A percentile compares a stretch with the other conserved stretches of the same genome.
phyloP scores from a whole-genome alignment of 1,140 invertebrate genomes.

The Drosophila cardini region DNA sequence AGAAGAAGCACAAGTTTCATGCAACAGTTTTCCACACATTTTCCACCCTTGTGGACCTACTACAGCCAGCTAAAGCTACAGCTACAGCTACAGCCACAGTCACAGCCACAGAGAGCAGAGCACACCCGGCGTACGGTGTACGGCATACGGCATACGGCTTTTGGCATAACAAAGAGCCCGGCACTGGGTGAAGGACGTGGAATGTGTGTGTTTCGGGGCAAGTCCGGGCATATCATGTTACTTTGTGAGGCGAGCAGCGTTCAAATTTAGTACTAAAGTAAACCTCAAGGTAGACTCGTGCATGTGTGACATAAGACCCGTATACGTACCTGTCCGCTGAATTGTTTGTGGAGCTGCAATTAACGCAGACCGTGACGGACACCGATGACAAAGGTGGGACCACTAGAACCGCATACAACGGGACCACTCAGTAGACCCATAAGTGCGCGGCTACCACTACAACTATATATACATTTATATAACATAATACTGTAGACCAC shows the following conservation, averaged over 20 bases:
- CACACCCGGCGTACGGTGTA: not conserved
- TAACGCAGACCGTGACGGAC: constrained; percentile 33
- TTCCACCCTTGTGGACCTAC: constrained; percentile 25
- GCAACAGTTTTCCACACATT: constrained; percentile 32
- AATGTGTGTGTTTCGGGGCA: constrained; percentile 25
- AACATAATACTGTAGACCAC: constrained; percentile 13
- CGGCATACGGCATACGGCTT: not conserved
- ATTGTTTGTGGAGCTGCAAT: constrained; percentile 51
- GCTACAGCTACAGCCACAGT: not conserved
- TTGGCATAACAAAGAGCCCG: constrained; percentile 15
- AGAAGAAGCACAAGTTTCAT: constrained; percentile 17
- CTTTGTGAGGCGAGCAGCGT: constrained; percentile 61
- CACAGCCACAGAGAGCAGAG: not conserved
- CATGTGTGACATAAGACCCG: constrained; percentile 60
- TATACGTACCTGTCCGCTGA: constrained; percentile 17
- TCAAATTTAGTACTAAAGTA: constrained; percentile 37
- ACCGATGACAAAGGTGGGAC: constrained; percentile 36
- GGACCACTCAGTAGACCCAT: constrained; percentile 34
- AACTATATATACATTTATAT: constrained; percentile 6
- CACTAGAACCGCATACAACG: not conserved
- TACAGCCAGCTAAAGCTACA: constrained; percentile 11
- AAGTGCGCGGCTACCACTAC: constrained; percentile 22
- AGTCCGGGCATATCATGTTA: constrained; percentile 64
- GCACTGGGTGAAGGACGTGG: constrained; percentile 45
- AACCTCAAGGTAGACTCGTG: constrained; percentile 36